phyloP scores from a whole-genome alignment of 2,113 vertebrate genomes.

The Chaetodon auriga region DNA sequence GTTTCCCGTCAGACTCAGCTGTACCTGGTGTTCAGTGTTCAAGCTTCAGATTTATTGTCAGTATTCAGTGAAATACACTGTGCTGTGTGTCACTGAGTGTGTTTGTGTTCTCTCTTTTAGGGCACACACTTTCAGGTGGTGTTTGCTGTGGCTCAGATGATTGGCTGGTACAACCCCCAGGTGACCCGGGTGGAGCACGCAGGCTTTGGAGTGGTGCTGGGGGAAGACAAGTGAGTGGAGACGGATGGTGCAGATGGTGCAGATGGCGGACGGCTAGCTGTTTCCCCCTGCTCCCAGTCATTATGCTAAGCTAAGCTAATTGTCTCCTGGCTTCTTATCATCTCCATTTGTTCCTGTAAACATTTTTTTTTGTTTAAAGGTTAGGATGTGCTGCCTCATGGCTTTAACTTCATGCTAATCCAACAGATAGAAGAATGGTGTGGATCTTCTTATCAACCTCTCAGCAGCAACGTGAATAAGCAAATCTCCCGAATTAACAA shows the following conservation, averaged over 20 bases:
- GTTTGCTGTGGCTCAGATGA: conserved; percentile 91
- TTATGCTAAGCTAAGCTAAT: neutral
- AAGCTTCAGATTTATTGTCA: too few species aligned
- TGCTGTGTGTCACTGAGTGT: neutral
- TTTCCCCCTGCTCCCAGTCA: neutral
- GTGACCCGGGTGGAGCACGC: conserved; percentile 92
- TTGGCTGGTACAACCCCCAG: conserved; percentile 95
- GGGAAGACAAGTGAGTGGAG: conserved; percentile 93
- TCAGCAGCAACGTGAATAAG: neutral
- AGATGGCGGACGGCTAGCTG: neutral
- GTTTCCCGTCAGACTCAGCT: too few species aligned
- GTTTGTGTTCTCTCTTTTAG: conserved; percentile 74
- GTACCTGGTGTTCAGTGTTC: too few species aligned
- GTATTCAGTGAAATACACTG: too few species aligned
- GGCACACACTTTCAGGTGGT: conserved; percentile 90
- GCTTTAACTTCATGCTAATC: neutral
- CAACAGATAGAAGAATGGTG: too few species aligned
- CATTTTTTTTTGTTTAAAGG: too few species aligned
- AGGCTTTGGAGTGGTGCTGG: conserved; percentile 95
- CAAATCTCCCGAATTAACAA: neutral
- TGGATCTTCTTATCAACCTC: neutral
- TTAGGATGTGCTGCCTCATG: too few species aligned
- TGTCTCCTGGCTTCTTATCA: neutral
- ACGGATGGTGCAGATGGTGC: too few species aligned
- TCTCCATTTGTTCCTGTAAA: too few species aligned